phyloP scores from a whole-genome alignment of 2,888 invertebrate genomes.

The Apantesis nais region DNA sequence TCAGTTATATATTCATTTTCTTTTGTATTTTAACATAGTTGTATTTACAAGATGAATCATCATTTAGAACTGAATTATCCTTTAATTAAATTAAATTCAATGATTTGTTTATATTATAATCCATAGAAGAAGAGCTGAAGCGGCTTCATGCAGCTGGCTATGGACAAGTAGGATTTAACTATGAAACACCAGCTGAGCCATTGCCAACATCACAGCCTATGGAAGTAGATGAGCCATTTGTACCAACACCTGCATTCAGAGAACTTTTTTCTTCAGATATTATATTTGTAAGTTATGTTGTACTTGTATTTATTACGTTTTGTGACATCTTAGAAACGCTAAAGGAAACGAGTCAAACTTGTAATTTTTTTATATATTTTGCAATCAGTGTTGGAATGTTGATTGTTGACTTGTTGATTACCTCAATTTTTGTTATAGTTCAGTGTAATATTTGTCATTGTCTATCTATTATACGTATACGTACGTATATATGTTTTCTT shows the following conservation, averaged over 20 bases:
- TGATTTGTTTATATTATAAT: neutral
- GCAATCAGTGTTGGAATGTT: no score
- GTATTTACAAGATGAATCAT: neutral
- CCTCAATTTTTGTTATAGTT: no score
- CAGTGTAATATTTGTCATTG: no score
- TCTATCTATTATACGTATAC: no score
- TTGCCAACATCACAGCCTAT: conserved; percentile 82
- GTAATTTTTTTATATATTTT: no score
- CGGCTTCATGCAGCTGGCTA: conserved; percentile 92
- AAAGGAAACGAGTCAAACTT: no score
- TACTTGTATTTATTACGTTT: neutral
- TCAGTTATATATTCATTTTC: no score
- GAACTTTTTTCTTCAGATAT: conserved; percentile 89
- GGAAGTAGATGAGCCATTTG: conserved; percentile 91
- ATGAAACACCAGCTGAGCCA: conserved; percentile 84
- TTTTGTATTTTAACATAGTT: neutral
- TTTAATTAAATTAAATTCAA: neutral
- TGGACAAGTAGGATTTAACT: conserved; percentile 92
- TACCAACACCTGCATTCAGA: conserved; percentile 89
- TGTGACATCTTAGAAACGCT: no score
- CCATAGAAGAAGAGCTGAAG: conserved; percentile 95
- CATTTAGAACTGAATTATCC: neutral
- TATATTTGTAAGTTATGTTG: conserved; percentile 85
- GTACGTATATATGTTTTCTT: no score
- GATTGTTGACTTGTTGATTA: no score